Conservation (phyloP, 2,797 vertebrate species). For the Mus spretus region DNA sequence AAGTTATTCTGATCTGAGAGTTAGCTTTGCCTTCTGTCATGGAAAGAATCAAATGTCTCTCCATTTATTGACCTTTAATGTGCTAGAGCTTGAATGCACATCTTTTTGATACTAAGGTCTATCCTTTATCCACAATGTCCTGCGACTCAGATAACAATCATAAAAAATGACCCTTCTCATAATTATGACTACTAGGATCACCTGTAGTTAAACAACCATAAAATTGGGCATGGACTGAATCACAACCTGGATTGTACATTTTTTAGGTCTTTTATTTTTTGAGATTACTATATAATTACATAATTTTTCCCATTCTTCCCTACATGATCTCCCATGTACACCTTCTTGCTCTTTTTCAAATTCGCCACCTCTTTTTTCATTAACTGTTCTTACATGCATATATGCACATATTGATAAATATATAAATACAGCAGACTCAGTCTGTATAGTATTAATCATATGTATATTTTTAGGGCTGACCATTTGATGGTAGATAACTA, state of each 20-base stretch:
- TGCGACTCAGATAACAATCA: background rate
- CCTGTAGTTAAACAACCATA: background rate
- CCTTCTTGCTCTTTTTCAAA: background rate
- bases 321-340: too few relatives aligned
- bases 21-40: background rate
- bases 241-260: background rate
- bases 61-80: conserved; percentile 26
- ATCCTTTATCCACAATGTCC: background rate
- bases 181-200: background rate
- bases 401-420: background rate
- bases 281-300: background rate
- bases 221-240: background rate
- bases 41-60: background rate
- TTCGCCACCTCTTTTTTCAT: background rate
- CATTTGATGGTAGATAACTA: background rate
- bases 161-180: background rate
- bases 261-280: background rate
- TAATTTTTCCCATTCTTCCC: background rate
- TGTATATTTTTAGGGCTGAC: background rate
- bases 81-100: background rate
- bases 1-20: background rate
- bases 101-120: conserved; percentile 2
- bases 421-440: background rate
- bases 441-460: background rate
- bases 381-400: background rate